Base-by-base conservation (phyloP, 2,888 invertebrate species). In the Ctena decussata region DNA sequence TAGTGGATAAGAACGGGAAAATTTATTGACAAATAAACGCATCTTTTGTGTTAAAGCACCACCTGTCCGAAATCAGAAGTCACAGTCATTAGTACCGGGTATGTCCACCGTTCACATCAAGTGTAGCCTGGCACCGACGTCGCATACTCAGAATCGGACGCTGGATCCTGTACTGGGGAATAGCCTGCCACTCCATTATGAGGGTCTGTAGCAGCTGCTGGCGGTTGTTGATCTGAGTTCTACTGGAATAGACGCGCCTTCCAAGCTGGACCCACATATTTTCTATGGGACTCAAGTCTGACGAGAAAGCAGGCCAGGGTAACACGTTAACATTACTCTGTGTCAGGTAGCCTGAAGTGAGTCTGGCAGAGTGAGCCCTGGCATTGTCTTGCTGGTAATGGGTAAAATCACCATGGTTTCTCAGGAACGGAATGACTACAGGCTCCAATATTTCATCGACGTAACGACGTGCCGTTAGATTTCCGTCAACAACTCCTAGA, bases 231-330 rank as follows among this genome's bases (percentile, higher is more conserved):
- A 77, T 70, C 2, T 35, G 32, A 24, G 21, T 46, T 24, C 70
- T 21, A 24, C 70, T 49, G 44, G 49, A 35, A 35, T 46, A 70
- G 15, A 77, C 49, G n/a, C 39, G 30, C 32, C 77, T 44, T 49
- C 77, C 77, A 30, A 77, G 70, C 49, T 70, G 77, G 37, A 70
- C 77, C 77, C 77, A 77, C 0, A 70, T 65, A 57, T 57, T 3
- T 27, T 57, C 57, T 24, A 27, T 57, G 24, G 57, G 69, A 21
- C 30, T 65, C 21, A 77, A n/a, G 39, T 77, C 77, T 3, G 77
- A 44, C 0, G 44, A 77, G 30, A 77, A 77, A 2, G 70, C 77
- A n/a, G 77, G 70, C n/a, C 70, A 77, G 11, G 70, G 77, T 24
- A 77, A 21, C 11, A 30, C 37, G 18, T 46, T 21, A 18, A 49